phyloP scores from a whole-genome alignment of 2,797 vertebrate species.

The Limosa lapponica region DNA sequence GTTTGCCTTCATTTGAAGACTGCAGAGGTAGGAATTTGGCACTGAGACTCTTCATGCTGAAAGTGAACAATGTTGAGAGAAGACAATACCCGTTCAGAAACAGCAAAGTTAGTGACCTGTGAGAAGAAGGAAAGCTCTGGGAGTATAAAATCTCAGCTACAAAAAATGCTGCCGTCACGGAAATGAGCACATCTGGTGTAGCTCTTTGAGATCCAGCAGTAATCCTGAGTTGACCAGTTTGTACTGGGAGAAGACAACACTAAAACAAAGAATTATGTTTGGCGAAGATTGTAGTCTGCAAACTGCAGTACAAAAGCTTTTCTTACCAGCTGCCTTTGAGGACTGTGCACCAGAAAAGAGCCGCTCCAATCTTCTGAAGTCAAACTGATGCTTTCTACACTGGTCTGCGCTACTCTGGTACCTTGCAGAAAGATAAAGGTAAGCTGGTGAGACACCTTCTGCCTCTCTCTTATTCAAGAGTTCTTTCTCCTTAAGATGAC shows the following conservation, averaged over 20 bases:
- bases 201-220: not conserved
- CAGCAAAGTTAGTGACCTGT: not conserved
- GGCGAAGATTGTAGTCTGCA: not conserved
- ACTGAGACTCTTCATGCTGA: not conserved
- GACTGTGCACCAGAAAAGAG: not conserved
- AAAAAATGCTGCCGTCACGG: not conserved
- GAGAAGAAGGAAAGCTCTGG: not conserved
- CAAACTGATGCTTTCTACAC: not conserved
- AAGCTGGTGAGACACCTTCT: not conserved
- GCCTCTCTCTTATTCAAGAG: not conserved
- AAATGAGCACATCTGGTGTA: not conserved
- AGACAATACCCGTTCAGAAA: not conserved
- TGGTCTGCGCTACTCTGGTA: not conserved
- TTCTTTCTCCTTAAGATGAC: not conserved
- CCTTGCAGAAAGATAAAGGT: not conserved
- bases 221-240: not conserved
- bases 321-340: not conserved
- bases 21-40: not conserved
- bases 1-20: not conserved
- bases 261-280: not conserved
- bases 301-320: not conserved
- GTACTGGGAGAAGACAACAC: not conserved
- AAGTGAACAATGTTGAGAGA: not conserved
- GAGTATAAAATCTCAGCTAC: not conserved
- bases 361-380: not conserved